Conservation (phyloP, 1,140 invertebrate species). For the Steinernema khuongi region DNA sequence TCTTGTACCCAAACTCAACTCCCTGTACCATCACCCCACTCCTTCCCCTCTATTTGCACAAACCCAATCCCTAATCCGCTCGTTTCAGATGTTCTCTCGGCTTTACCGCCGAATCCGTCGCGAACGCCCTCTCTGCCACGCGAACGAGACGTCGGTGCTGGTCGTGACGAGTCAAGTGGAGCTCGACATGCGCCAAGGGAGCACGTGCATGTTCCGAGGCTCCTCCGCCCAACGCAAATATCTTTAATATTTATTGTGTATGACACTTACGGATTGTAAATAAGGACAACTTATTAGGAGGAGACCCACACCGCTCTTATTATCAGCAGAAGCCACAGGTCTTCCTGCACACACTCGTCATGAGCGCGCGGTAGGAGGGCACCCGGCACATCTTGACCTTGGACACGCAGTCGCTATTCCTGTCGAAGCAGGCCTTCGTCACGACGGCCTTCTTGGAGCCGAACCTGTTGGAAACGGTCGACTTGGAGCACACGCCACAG, state of each 20-base stretch:
- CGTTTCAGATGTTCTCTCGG: slow-evolving; percentile 3
- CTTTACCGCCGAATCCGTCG: neutral
- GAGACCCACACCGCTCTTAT: neutral
- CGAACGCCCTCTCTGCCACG: neutral
- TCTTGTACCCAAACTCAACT: neutral
- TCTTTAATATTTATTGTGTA: neutral
- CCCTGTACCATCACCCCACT: neutral
- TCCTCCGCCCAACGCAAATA: neutral
- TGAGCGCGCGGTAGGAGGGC: neutral
- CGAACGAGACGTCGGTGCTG: neutral
- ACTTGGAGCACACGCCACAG: neutral
- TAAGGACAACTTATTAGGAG: neutral
- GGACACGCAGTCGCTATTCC: neutral
- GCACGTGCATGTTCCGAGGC: neutral
- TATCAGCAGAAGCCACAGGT: slow-evolving; percentile 6
- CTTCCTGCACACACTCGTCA: neutral
- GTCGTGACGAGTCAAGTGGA: slow-evolving; percentile 14
- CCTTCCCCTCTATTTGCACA: neutral
- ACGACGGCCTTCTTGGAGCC: neutral
- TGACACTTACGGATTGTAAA: neutral
- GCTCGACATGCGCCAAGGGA: neutral
- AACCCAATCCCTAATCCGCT: neutral
- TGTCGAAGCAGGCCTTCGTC: neutral
- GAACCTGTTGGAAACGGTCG: neutral
- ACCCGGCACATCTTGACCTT: neutral